Conservation (phyloP, 2,888 invertebrate species). For the Eremobia ochroleuca region DNA sequence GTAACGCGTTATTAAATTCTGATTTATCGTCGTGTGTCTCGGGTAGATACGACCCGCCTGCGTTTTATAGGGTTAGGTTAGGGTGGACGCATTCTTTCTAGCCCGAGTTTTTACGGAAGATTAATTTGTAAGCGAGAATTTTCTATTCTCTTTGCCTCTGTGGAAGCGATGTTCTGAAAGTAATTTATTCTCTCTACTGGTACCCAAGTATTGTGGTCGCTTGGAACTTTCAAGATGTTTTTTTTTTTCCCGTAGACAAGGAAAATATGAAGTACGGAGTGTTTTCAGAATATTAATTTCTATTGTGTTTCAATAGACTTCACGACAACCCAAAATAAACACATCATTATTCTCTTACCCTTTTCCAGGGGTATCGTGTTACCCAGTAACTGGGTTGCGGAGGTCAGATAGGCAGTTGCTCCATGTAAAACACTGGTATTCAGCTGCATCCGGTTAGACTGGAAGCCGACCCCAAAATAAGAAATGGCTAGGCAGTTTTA, state of each 20-base stretch:
- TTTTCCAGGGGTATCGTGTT: background rate
- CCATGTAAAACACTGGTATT: background rate
- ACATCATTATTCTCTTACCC: background rate
- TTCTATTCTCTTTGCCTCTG: conserved; percentile 56
- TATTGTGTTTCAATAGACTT: background rate
- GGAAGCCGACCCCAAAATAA: background rate
- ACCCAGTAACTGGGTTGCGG: background rate
- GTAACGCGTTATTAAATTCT: conserved; percentile 74
- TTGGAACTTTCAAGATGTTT: conserved; percentile 4
- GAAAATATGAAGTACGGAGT: background rate
- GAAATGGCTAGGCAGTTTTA: background rate
- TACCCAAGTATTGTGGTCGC: conserved; percentile 26
- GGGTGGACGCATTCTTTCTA: conserved; percentile 59
- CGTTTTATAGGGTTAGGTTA: conserved; percentile 74
- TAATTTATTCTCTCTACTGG: conserved; percentile 50
- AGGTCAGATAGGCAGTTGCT: background rate
- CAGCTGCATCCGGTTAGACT: background rate
- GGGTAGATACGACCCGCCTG: conserved; percentile 74
- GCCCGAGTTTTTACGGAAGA: conserved; percentile 60
- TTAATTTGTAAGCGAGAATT: conserved; percentile 63
- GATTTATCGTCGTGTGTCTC: conserved; percentile 74
- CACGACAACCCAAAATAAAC: background rate
- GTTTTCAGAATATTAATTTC: background rate
- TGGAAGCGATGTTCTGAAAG: conserved; percentile 51
- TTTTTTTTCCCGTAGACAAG: conserved; percentile 2